A percentile compares a stretch with the other conserved stretches of the same genome.
Evolutionary conservation across 2,797 vertebrate species (phyloP).

Genomic region (Eleutherodactylus coqui): DNA sequence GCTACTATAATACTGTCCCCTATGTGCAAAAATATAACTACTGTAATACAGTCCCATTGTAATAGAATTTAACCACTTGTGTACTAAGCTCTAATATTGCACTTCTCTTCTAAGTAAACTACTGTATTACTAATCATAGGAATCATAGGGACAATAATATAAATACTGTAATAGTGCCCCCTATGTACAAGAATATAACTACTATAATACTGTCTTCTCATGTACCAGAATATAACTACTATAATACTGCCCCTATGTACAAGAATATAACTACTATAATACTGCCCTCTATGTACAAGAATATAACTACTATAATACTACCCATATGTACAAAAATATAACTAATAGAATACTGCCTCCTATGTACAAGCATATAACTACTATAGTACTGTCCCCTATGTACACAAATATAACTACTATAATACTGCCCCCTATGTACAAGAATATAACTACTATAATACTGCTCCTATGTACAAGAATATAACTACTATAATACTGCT

Average conservation of each 20-base stretch:
- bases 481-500: constrained; percentile 12
- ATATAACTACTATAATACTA: constrained; percentile 3
- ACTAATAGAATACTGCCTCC: constrained; percentile 4
- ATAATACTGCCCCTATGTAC: background rate
- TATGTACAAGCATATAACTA: constrained; percentile 13
- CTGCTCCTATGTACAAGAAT: constrained; percentile 2
- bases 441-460: background rate
- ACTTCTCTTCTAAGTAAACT: constrained; percentile 3
- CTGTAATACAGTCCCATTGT: background rate
- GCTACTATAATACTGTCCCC: background rate
- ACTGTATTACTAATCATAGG: background rate
- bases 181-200: constrained; percentile 3
- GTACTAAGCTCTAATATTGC: background rate
- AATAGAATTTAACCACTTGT: background rate
- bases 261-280: constrained; percentile 5
- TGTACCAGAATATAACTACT: background rate
- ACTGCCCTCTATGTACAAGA: background rate
- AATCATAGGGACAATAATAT: background rate
- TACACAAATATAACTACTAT: constrained; percentile 15
- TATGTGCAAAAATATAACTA: background rate
- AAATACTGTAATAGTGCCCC: background rate
- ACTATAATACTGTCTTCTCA: background rate
- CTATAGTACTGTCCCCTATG: constrained; percentile 7
- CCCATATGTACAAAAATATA: constrained; percentile 3
- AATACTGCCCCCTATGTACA: constrained; percentile 7